Evolutionary conservation across 2,113 vertebrate species (phyloP), one percentile per base, ranked within the genome.

Genomic region (Podarcis raffonei): DNA sequence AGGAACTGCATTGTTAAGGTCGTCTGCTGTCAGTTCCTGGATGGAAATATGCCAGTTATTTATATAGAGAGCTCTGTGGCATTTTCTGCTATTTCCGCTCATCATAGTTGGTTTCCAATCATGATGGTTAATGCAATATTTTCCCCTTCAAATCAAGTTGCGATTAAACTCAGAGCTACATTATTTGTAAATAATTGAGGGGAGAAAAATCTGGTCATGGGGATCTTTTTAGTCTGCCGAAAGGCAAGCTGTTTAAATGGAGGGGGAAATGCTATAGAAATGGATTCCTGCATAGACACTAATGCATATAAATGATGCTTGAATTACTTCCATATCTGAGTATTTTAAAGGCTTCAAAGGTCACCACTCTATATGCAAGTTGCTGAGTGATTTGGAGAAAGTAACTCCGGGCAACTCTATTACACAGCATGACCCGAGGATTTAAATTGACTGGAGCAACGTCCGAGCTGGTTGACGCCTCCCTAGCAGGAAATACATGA

Each of bases 1-100:
- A 91, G 88, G 78, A 81, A 27, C 71, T 76, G 77, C 30, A 89
- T 77, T 90, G 89, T 92, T 91, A 78, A 89, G 84, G 81, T 89
- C 76, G 59, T 87, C 93, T 5, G 0, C 71, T 93, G 87, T 83
- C 79, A 57, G 39, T 76, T 91, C 78, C 84, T 90, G 57, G 85
- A 81, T 48, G 75, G 83, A 93, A 94, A 87, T 62, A 81, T 23
- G 9, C 68, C 62, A 25, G 16, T 81, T 85, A 79, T 75, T 37
- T 48, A 83, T 88, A 53, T 4, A 42, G 18, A 42, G 71, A 81
- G 27, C 48, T 53, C 62, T 15, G 23, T 30, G 69, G 59, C 3
- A 3, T 69, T 86, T 69, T 11, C 72, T 83, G 86, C 78, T 68
- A 48, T 30, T 90, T 87, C 65, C 76, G 90, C 76, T 68, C 0